These are phyloP conservation scores for Endotricha flammealis DNA, from an alignment of 2,888 invertebrate genomes.

Conservation along the genomic window DNA sequence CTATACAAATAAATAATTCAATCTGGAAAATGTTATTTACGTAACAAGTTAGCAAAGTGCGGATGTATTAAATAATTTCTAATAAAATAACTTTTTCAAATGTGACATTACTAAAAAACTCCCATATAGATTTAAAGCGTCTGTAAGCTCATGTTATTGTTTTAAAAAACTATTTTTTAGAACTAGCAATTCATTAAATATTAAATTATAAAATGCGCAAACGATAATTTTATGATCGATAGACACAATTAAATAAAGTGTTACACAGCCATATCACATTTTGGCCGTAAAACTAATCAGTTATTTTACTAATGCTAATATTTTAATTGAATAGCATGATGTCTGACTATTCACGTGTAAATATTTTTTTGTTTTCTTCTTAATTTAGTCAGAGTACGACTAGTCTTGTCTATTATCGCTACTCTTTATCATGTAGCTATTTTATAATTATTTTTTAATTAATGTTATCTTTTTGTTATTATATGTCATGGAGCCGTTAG, in stretches of 20 bases:
- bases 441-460: too few species aligned
- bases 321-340: constrained; percentile 8
- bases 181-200: constrained; percentile 33
- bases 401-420: not conserved
- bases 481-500: too few species aligned
- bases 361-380: too few species aligned
- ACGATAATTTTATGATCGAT: constrained; percentile 34
- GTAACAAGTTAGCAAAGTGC: too few species aligned
- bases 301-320: constrained; percentile 10
- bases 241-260: constrained; percentile 26
- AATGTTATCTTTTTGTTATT: too few species aligned
- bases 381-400: not conserved
- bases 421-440: too few species aligned
- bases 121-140: constrained; percentile 65
- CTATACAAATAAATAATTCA: too few species aligned
- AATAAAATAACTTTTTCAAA: constrained; percentile 1
- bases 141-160: constrained; percentile 53
- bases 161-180: constrained; percentile 37
- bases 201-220: constrained; percentile 31
- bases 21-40: too few species aligned
- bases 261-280: constrained; percentile 56
- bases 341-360: too few species aligned
- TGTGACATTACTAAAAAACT: too few species aligned
- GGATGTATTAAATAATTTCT: constrained; percentile 1
- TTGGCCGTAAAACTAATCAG: constrained; percentile 41